Base-by-base conservation (phyloP, 2,113 vertebrate genomes). In the Todiramphus chloris region DNA sequence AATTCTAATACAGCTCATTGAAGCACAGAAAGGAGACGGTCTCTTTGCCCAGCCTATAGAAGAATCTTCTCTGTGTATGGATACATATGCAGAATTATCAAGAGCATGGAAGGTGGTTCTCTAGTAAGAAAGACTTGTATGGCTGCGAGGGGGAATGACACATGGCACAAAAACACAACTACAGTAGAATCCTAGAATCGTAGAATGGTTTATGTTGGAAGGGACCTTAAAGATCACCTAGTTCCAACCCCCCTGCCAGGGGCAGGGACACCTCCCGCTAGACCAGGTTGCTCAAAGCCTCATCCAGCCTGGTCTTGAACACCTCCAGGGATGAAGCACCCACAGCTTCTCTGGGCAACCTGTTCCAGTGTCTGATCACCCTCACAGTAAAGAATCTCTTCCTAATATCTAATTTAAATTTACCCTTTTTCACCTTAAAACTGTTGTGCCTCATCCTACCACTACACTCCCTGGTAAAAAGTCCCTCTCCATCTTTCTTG, bases 131-230 rank as follows among this genome's bases (percentile, higher is more conserved):
- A 10, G 24, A 60, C 39, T 24, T 33, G 37, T 37, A 63, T 59
- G 51, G 35, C 15, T 18, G 7, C 0, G 2, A 5, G 15, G 8
- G 24, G 4, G 28, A n/a, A 37, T 24, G 5, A 14, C 39, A 66
- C 9, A 6, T 21, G 41, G 28, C 68, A 80, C n/a, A 74, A 78
- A 82, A 93, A 83, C 37, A 28, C 24, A 85, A 46, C 27, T 73
- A 33, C 23, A 43, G 6, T 75, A 37, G 63, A 41, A 41, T 64
- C 62, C 16, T 28, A 41, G 37, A 66, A 43, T 43, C 18, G 28
- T 30, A 43, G 63, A 66, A 64, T 30, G 63, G 63, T 43, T 43
- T 66, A 39, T 28, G 28, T 43, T 66, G 28, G 28, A 66, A 43
- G 17, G 27, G 39, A 64, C 62, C 39, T 30, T 64, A 43, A 41